phyloP scores from a whole-genome alignment of 92 coral and sea anemone genomes.

The Siderastrea radians region DNA sequence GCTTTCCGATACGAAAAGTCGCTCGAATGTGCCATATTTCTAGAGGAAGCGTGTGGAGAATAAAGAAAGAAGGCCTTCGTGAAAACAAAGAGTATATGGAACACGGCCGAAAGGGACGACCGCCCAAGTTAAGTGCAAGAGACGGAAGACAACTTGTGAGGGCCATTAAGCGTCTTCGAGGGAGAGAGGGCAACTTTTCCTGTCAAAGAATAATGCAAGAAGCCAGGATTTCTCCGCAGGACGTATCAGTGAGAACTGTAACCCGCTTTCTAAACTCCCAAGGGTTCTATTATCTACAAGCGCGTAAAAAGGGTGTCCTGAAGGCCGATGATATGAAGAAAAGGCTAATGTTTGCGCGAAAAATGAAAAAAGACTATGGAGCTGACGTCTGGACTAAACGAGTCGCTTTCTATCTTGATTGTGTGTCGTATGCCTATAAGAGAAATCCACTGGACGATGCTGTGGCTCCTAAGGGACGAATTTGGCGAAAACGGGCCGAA shows the following conservation, averaged over 20 bases:
- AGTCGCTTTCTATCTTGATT: slow-evolving; percentile 18
- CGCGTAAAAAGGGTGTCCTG: neutral
- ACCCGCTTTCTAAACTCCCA: neutral
- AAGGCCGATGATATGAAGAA: neutral
- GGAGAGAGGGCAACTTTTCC: neutral
- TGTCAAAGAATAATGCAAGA: neutral
- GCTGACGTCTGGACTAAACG: slow-evolving; percentile 3
- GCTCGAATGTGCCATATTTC: neutral
- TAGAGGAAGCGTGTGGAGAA: neutral
- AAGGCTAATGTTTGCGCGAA: neutral
- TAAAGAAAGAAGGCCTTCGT: neutral
- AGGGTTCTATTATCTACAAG: neutral
- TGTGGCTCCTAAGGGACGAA: neutral
- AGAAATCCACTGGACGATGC: neutral
- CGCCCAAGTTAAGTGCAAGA: neutral
- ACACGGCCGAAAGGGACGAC: neutral
- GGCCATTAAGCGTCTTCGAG: neutral
- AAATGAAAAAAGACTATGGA: slow-evolving; percentile 3
- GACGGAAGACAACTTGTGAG: neutral
- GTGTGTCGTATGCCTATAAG: neutral
- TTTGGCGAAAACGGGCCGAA: too few relatives aligned
- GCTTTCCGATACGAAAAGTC: neutral
- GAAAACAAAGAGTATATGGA: neutral
- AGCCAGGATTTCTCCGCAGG: neutral
- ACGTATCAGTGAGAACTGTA: neutral